phyloP scores from a whole-genome alignment of 2,888 invertebrate genomes.

The Ashinkailepas kermadecensis region DNA sequence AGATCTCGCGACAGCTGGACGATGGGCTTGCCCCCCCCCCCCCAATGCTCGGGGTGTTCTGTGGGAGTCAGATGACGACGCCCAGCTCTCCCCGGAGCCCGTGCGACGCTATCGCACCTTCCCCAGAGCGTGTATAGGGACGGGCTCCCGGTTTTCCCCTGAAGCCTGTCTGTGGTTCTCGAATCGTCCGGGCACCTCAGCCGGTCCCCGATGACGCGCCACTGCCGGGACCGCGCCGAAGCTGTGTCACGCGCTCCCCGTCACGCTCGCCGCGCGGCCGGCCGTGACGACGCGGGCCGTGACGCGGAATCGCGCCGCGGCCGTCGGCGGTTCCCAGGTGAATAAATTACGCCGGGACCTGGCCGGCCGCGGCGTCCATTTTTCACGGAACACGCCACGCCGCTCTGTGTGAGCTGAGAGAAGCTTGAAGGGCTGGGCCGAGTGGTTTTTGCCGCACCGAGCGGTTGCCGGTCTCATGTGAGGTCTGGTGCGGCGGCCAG shows the following conservation, averaged over 20 bases:
- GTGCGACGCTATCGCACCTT: too few species aligned
- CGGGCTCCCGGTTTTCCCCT: too few species aligned
- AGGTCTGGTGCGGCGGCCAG: neutral
- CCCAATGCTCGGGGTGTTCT: too few species aligned
- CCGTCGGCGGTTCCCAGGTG: constrained; percentile 14
- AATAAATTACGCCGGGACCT: constrained; percentile 1
- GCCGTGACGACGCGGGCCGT: neutral
- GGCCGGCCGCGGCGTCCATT: constrained; percentile 15
- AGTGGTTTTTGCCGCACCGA: neutral
- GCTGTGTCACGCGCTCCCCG: neutral
- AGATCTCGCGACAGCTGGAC: too few species aligned
- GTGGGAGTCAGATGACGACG: too few species aligned
- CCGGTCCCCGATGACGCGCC: neutral
- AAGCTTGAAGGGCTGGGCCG: neutral
- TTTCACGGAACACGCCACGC: neutral
- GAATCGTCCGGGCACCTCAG: too few species aligned
- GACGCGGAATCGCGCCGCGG: neutral
- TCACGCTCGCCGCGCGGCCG: neutral
- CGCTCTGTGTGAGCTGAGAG: neutral
- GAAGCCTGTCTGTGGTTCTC: too few species aligned
- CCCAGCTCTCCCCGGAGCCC: too few species aligned
- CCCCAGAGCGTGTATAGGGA: too few species aligned
- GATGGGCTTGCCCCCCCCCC: too few species aligned
- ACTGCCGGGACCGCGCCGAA: neutral
- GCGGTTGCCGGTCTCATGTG: neutral